These are phyloP conservation scores for Xestia xanthographa DNA, from an alignment of 2,888 invertebrate genomes.

Conservation along the genomic window DNA sequence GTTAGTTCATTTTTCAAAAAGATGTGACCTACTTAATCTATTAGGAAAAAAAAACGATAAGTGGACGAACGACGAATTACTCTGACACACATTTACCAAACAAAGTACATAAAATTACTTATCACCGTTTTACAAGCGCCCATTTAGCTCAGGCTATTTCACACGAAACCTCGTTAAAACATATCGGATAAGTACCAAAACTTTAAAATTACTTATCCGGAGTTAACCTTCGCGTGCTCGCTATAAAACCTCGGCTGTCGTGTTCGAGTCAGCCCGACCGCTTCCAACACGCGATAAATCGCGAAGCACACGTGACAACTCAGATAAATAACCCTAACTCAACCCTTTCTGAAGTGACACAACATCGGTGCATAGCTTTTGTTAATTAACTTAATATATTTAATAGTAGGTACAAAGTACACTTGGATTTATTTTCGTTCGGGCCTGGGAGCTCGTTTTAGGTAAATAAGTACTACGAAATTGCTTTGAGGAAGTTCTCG, in stretches of 20 bases:
- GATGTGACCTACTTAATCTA: neutral
- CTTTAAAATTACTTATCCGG: conserved; percentile 54
- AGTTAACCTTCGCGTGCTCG: conserved; percentile 41
- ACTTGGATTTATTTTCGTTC: conserved; percentile 52
- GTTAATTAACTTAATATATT: conserved; percentile 67
- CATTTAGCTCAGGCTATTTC: neutral
- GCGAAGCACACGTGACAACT: conserved; percentile 78
- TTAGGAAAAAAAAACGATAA: neutral
- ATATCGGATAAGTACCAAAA: conserved; percentile 39
- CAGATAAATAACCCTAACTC: conserved; percentile 77
- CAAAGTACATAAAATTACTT: neutral
- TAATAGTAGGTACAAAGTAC: conserved; percentile 55
- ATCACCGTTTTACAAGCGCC: conserved; percentile 3
- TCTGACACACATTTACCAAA: neutral
- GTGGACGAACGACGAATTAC: neutral
- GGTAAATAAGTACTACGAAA: conserved; percentile 58
- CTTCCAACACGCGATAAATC: conserved; percentile 77
- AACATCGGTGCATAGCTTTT: conserved; percentile 66
- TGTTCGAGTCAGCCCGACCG: conserved; percentile 62
- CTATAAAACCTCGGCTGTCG: conserved; percentile 65
- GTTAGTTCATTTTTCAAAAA: neutral
- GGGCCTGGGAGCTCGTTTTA: conserved; percentile 52
- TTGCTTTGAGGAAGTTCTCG: conserved; percentile 54
- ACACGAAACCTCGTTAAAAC: conserved; percentile 31
- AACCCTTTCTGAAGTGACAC: conserved; percentile 66